Base-by-base conservation (phyloP, 2,113 vertebrate genomes). In the Martes martes region DNA sequence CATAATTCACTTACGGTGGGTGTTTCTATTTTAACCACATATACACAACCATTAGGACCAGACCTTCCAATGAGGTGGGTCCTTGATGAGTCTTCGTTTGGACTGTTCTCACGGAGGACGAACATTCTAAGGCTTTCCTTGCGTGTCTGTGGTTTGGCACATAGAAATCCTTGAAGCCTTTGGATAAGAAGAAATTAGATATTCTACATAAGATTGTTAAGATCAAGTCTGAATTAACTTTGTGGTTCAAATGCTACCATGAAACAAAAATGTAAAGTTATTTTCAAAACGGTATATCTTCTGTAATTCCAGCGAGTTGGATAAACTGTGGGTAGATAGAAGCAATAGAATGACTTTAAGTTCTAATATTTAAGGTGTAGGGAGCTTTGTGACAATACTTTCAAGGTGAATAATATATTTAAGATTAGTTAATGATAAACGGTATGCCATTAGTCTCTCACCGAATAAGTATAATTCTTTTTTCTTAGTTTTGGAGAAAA, bases 1-100 rank as follows among this genome's bases (percentile, higher is more conserved):
- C 52, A 74, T 36, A 86, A 61, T 55, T 73, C 28, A 91, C 28
- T 95, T 80, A 73, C 1, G 14, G 24, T 36, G 73, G 21, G 83
- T n/a, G 61, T 69, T 98, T 89, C 13, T 80, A 73, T 92, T 87
- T 89, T 63, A 83, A 74, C 7, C 83, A 31, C 31, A 59, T 26
- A 42, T 69, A 84, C 71, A 65, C 5, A 76, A 63, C 5, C 14
- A 65, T 13, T 93, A 15, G 83, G 26, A 33, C 24, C 5, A 82
- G 2, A 7, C 31, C n/a, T 92, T 80, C 10, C 79, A 76, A 21
- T 55, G 31, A 76, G 0, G 2, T 79, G 10, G 9, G 11, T 65
- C 11, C 18, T 86, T 45, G 6, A 93, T 36, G 13, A 50, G 6
- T 67, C 11, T n/a, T 80, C 33, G n/a, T 93, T 94, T 50, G 16